Percentiles rank a stretch among this genome's conserved stretches.
Evolutionary conservation across 2,113 vertebrate genomes (phyloP).

Genomic region (Charadrius vociferus): DNA sequence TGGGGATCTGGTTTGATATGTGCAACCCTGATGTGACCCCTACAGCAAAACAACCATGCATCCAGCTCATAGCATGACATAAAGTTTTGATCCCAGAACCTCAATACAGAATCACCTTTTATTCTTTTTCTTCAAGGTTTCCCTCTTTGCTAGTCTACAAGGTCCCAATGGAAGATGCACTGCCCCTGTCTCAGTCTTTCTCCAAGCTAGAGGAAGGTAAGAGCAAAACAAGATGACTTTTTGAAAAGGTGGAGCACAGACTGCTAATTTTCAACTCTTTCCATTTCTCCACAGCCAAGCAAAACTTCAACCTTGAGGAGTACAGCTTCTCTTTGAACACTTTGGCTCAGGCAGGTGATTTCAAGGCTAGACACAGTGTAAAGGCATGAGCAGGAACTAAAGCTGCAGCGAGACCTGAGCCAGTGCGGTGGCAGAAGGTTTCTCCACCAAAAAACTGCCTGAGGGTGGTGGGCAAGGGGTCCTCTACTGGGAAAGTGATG

Average conservation of each 20-base stretch:
- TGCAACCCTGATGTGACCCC: background rate
- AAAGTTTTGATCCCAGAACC: background rate
- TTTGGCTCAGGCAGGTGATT: conserved; percentile 71
- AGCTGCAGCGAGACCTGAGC: background rate
- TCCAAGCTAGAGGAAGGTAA: conserved; percentile 86
- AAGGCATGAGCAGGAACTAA: background rate
- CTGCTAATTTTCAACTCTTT: background rate
- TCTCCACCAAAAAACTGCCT: background rate
- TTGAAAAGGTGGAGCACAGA: background rate
- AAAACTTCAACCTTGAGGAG: conserved; percentile 68
- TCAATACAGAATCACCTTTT: background rate
- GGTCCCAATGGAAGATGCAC: conserved; percentile 86
- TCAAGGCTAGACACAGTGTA: background rate
- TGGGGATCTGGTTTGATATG: background rate
- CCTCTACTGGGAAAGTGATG: background rate
- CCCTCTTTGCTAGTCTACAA: conserved; percentile 84
- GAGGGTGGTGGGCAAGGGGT: background rate
- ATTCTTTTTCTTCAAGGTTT: conserved; percentile 14
- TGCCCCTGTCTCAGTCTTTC: conserved; percentile 87
- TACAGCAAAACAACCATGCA: rapidly evolving
- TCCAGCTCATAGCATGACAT: background rate
- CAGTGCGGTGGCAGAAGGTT: background rate
- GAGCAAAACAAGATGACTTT: background rate
- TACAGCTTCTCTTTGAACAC: conserved; percentile 80
- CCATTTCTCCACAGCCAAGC: conserved; percentile 61